These are phyloP conservation scores for Brachypodius melanocephalos DNA, from an alignment of 2,113 vertebrate species.

Conservation along the genomic window DNA sequence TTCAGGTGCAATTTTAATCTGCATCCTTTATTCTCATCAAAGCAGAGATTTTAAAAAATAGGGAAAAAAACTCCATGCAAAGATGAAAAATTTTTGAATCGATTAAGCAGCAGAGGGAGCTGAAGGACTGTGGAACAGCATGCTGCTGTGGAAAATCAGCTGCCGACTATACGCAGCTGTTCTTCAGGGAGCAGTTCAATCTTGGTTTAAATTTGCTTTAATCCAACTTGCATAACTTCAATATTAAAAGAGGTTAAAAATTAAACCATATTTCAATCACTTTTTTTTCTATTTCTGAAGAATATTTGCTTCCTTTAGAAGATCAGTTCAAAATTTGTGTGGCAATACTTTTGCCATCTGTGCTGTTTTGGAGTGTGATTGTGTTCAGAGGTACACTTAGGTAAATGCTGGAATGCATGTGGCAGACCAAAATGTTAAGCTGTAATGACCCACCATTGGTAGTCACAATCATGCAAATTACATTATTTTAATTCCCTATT, in stretches of 20 bases:
- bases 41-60: not conserved
- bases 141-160: not conserved
- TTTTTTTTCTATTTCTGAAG: not conserved
- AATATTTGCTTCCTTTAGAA: constrained; percentile 13
- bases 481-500: not conserved
- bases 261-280: not conserved
- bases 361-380: not conserved
- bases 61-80: not conserved
- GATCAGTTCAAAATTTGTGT: not conserved
- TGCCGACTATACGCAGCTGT: not conserved
- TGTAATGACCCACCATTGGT: not conserved
- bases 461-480: not conserved
- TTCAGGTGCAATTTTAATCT: constrained; percentile 17
- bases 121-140: not conserved
- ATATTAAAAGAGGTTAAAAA: constrained; percentile 57
- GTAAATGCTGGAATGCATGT: not conserved
- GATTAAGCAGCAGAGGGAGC: constrained; percentile 68
- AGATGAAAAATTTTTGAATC: not conserved
- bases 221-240: constrained; percentile 41
- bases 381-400: not conserved
- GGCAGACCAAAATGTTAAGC: not conserved
- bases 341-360: not conserved
- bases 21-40: not conserved
- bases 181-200: not conserved
- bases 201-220: constrained; percentile 64